Conservation (phyloP, 2,113 vertebrate genomes). For the Cyanocitta stelleri region DNA sequence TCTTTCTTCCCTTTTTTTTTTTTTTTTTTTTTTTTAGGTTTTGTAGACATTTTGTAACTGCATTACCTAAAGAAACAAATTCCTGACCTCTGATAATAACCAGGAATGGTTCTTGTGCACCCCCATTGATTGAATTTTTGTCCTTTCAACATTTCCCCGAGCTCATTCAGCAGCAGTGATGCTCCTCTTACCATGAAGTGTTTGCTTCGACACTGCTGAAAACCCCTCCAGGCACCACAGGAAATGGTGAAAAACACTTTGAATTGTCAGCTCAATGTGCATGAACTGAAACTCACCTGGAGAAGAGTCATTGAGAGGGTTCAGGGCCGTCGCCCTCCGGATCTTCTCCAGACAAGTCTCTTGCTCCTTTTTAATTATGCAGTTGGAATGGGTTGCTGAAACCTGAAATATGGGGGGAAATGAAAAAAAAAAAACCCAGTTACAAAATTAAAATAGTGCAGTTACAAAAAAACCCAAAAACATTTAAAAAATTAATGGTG, state of each 20-base stretch:
- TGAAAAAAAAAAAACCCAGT: background rate
- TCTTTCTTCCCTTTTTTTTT: accelerated
- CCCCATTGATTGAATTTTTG: background rate
- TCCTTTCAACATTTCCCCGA: background rate
- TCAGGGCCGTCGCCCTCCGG: slow-evolving; percentile 54
- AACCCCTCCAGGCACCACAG: background rate
- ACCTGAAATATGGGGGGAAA: slow-evolving; percentile 3
- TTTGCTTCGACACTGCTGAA: background rate
- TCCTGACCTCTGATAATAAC: background rate
- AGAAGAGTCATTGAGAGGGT: slow-evolving; percentile 67
- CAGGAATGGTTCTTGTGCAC: background rate
- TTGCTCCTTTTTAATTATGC: slow-evolving; percentile 78
- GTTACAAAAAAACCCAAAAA: background rate
- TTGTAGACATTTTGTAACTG: background rate
- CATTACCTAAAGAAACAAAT: background rate
- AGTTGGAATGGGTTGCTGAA: slow-evolving; percentile 70
- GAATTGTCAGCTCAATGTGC: background rate
- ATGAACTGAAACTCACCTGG: slow-evolving; percentile 44
- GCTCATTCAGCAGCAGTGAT: background rate
- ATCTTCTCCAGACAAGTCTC: slow-evolving; percentile 75
- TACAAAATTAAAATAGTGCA: background rate
- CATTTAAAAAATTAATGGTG: background rate
- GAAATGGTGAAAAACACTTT: background rate
- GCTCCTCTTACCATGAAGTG: background rate
- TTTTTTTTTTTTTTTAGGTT: background rate